Evolutionary conservation across 2,113 vertebrate species (phyloP).

Genomic region (Pelvicachromis taeniatus): DNA sequence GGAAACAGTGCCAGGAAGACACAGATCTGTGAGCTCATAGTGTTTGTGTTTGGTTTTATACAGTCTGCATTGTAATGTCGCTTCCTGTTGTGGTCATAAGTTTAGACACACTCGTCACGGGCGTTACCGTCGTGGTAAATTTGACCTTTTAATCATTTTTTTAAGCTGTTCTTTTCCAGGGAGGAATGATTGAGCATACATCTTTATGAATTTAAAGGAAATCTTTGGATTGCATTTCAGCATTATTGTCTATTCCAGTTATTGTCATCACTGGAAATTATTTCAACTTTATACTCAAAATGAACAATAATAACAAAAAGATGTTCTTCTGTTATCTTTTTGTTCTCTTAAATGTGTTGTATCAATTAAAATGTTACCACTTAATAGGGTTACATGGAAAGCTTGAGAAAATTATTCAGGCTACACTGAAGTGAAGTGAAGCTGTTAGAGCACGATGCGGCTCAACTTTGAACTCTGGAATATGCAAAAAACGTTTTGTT

Average conservation of each 20-base stretch:
- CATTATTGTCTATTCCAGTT: background rate
- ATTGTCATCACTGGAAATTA: too few species aligned
- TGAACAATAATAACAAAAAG: background rate
- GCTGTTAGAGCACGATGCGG: rapidly evolving
- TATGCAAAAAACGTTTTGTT: background rate
- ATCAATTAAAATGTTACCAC: background rate
- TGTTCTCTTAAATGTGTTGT: background rate
- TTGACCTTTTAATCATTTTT: background rate
- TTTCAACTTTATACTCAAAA: background rate
- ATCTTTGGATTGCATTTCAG: background rate
- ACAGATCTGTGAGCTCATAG: background rate
- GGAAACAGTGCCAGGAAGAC: background rate
- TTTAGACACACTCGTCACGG: background rate
- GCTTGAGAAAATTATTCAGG: background rate
- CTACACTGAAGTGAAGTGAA: background rate
- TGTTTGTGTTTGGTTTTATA: background rate
- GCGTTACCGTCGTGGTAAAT: background rate
- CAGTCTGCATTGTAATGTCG: background rate
- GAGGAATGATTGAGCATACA: background rate
- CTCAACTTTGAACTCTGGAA: background rate
- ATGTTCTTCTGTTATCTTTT: background rate
- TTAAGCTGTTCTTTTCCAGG: background rate
- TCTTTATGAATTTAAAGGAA: background rate
- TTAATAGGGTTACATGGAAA: background rate
- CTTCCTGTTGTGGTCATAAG: background rate